Conservation (phyloP, 2,113 vertebrate species). For the Arenaria interpres region DNA sequence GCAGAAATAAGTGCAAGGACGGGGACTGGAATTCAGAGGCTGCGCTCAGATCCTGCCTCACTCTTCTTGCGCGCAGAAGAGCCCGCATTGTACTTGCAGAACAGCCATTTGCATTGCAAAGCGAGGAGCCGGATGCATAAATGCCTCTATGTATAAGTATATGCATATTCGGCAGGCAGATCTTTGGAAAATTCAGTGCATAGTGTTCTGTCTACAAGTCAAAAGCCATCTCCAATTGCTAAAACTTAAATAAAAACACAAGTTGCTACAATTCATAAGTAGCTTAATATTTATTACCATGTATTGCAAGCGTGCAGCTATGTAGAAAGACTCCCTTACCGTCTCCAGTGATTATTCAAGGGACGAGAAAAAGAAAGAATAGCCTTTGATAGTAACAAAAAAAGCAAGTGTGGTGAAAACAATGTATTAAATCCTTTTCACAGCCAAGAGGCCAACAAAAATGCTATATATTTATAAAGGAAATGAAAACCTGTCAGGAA, state of each 20-base stretch:
- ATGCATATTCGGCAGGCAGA: not conserved
- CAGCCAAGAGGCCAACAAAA: conserved; percentile 64
- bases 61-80: not conserved
- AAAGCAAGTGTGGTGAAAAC: conserved; percentile 54
- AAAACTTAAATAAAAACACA: conserved; percentile 52
- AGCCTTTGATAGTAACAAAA: conserved; percentile 47
- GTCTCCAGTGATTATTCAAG: conserved; percentile 52
- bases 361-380: conserved; percentile 4
- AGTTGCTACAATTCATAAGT: conserved; percentile 51
- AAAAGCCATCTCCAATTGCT: conserved; percentile 54
- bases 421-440: conserved; percentile 67
- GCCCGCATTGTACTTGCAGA: not conserved
- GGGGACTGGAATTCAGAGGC: not conserved
- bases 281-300: conserved; percentile 57
- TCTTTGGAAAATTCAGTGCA: not conserved
- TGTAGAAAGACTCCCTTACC: conserved; percentile 4
- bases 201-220: conserved; percentile 20
- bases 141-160: not conserved
- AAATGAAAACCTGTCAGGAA: conserved; percentile 70
- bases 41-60: not conserved
- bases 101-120: conserved; percentile 27
- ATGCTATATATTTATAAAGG: conserved; percentile 71
- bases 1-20: not conserved
- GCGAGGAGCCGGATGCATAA: not conserved
- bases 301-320: conserved; percentile 16